Conservation (phyloP, 2,888 invertebrate genomes). For the Stratiomys singularior region DNA sequence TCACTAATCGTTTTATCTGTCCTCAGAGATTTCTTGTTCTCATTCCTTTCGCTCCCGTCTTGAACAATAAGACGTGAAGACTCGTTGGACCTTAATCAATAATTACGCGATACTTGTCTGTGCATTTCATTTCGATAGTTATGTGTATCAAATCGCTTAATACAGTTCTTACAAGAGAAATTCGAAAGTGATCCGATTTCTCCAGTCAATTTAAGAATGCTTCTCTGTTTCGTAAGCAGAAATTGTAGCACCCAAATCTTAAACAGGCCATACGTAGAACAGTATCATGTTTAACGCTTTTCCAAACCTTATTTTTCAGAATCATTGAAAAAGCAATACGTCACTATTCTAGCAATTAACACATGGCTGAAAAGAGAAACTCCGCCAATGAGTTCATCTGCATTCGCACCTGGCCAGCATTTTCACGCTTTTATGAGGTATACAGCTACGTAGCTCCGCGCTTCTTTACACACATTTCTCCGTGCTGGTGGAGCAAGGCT, state of each 20-base stretch:
- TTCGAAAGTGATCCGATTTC: conserved; percentile 32
- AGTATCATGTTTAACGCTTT: conserved; percentile 16
- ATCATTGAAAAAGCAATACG: conserved; percentile 22
- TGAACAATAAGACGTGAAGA: too few species aligned
- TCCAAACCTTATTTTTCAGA: conserved; percentile 2
- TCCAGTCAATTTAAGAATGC: conserved; percentile 3
- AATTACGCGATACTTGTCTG: too few species aligned
- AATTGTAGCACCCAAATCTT: not conserved
- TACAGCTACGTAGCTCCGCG: conserved; percentile 14
- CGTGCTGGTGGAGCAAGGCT: not conserved
- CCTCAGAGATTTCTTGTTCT: too few species aligned
- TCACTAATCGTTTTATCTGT: too few species aligned
- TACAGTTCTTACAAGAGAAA: conserved; percentile 6
- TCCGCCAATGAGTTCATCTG: conserved; percentile 41
- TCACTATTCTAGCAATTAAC: conserved; percentile 40
- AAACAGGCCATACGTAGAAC: conserved; percentile 22
- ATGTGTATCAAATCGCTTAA: not conserved
- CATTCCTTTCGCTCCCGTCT: too few species aligned
- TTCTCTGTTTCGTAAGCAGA: not conserved
- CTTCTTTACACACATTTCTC: conserved; percentile 12
- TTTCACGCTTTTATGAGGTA: conserved; percentile 30
- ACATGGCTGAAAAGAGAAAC: conserved; percentile 39
- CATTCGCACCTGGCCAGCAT: conserved; percentile 39
- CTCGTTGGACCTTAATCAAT: too few species aligned
- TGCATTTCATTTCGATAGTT: too few species aligned